These are phyloP conservation scores for Neosilurus hyrtlii DNA, from an alignment of 2,797 vertebrate genomes.

Conservation along the genomic window DNA sequence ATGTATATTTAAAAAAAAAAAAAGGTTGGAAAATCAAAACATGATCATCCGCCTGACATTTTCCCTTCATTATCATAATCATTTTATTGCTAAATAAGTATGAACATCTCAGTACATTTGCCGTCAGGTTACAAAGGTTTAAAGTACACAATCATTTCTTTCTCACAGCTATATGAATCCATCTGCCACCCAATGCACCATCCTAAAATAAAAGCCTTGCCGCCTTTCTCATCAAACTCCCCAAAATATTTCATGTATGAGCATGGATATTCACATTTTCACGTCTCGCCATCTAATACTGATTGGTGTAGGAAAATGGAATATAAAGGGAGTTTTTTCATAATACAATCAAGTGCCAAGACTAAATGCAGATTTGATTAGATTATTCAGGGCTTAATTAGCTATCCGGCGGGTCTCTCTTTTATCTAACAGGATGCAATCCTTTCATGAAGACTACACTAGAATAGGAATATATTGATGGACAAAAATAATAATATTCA, in stretches of 20 bases:
- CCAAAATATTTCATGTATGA: constrained; percentile 10
- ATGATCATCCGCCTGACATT: too few species aligned
- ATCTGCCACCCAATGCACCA: background rate
- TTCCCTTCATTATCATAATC: background rate
- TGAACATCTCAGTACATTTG: background rate
- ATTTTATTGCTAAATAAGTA: constrained; percentile 1
- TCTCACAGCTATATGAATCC: background rate
- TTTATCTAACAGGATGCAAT: constrained; percentile 3
- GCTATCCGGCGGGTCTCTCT: background rate
- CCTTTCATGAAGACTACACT: background rate
- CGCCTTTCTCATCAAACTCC: constrained; percentile 1
- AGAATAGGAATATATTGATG: too few species aligned
- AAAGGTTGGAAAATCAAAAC: background rate
- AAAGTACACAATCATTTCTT: background rate
- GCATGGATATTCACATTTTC: constrained; percentile 24
- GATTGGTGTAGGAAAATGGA: constrained; percentile 19
- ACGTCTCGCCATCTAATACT: background rate
- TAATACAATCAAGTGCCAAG: constrained; percentile 25
- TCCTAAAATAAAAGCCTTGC: constrained; percentile 12
- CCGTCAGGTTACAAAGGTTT: background rate
- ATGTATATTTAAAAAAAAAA: background rate
- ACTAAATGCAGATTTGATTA: constrained; percentile 30
- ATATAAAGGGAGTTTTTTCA: background rate
- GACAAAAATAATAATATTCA: background rate
- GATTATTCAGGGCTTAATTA: constrained; percentile 24